Base-by-base conservation (phyloP, 1,140 invertebrate species). In the Aricia agestis region DNA sequence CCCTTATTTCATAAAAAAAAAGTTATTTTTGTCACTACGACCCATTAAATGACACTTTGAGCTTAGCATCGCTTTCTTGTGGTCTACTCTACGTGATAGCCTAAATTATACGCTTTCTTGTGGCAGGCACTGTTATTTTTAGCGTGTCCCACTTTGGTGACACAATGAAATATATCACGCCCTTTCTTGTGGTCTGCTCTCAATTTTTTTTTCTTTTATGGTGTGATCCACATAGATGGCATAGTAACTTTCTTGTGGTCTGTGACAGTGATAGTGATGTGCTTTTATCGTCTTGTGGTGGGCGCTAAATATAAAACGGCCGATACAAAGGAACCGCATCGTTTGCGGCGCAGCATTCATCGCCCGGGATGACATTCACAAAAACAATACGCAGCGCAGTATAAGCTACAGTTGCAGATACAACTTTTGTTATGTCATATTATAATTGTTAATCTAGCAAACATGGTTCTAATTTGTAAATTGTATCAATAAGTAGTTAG, bases 321-420 rank as follows among this genome's bases (percentile, higher is more conserved):
- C 75, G 80, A 81, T 78, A 88, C 86, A 90, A 88, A 88, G 85
- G 79, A 83, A 83, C 85, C 86, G 82, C 86, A 82, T 80, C 82
- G 82, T 87, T 90, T 86, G 86, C 78, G 85, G 86, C 80, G 76
- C 76, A 78, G 82, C 83, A 80, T 83, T 88, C 86, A 88, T 86
- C 82, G 82, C 85, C 81, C 75, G 77, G 74, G 86, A 90, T 90
- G 87, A 90, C 86, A 90, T 87, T 84, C 82, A 89, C 80, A 90
- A 89, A 90, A 89, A 90, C 87, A 90, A 90, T 87, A 85, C 82
- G 72, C 13, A 42, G 57, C 67, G 73, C 66, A 80, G 80, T 82
- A 86, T 74, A 85, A 25, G 70, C 17, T 45, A 69, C 78, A 80
- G 72, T 68, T 69, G 41, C 61, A 84, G 80, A 86, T 76, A 75